Conservation (phyloP, 2,888 invertebrate species). For the Scelioninae gen. 1 region DNA sequence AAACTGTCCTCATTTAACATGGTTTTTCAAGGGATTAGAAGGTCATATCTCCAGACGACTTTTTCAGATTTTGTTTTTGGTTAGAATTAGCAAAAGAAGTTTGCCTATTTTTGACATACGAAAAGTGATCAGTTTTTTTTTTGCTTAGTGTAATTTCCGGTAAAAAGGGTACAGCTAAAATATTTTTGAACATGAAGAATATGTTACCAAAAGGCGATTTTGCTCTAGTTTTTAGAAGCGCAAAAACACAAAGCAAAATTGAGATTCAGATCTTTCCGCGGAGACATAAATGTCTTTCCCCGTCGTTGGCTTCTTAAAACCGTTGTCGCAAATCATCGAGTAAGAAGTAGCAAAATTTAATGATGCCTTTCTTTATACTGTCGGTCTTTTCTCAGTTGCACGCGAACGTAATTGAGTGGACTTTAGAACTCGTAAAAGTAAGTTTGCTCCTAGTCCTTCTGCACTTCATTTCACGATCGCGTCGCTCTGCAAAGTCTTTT, state of each 20-base stretch:
- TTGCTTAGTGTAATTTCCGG: too few relatives aligned
- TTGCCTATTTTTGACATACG: too few relatives aligned
- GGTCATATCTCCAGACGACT: too few relatives aligned
- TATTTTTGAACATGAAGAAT: too few relatives aligned
- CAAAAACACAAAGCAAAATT: not conserved
- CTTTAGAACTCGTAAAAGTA: conserved; percentile 44
- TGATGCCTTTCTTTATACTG: conserved; percentile 15
- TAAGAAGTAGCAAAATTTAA: conserved; percentile 22
- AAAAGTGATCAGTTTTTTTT: too few relatives aligned
- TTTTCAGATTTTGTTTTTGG: too few relatives aligned
- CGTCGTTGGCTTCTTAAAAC: conserved; percentile 18
- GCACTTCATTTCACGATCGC: not conserved
- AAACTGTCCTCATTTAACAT: too few relatives aligned
- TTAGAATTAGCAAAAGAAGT: too few relatives aligned
- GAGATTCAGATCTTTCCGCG: conserved; percentile 8
- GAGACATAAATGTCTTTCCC: conserved; percentile 15
- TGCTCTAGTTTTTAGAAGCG: too few relatives aligned
- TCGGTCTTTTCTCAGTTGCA: conserved; percentile 27
- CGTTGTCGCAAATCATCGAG: conserved; percentile 36
- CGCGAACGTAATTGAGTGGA: conserved; percentile 36
- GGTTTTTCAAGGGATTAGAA: too few relatives aligned
- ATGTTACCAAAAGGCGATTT: too few relatives aligned
- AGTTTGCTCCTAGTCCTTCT: conserved; percentile 7
- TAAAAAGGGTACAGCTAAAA: too few relatives aligned
- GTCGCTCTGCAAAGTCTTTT: not conserved